These are phyloP conservation scores for Atherinosoma microstoma DNA, from an alignment of 2,797 vertebrate genomes.

Conservation along the genomic window DNA sequence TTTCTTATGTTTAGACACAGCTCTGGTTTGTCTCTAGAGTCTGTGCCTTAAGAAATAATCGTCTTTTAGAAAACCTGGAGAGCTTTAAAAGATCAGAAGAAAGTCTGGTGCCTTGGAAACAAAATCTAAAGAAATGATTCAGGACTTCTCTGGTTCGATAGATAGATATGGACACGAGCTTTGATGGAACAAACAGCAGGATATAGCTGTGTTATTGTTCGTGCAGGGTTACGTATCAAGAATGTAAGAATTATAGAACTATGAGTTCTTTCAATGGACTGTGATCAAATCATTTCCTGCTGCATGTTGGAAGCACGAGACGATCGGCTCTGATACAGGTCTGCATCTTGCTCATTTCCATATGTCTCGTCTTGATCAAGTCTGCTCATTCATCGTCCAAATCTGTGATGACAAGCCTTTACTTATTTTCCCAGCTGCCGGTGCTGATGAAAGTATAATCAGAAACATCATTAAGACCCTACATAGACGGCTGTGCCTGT, in stretches of 20 bases:
- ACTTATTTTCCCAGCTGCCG: slow-evolving; percentile 80
- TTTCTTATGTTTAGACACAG: too few species aligned
- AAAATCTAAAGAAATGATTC: neutral
- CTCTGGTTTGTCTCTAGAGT: too few species aligned
- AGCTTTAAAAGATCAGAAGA: neutral
- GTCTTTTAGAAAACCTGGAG: neutral
- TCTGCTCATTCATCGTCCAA: slow-evolving; percentile 77
- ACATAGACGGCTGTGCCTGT: slow-evolving; percentile 69
- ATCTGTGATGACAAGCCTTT: slow-evolving; percentile 76
- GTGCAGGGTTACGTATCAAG: slow-evolving; percentile 12
- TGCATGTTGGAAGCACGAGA: slow-evolving; percentile 30
- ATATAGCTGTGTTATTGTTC: slow-evolving; percentile 30
- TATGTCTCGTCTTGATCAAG: slow-evolving; percentile 75
- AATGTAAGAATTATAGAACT: slow-evolving; percentile 27
- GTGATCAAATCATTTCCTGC: slow-evolving; percentile 41
- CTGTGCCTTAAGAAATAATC: too few species aligned
- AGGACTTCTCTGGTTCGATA: neutral
- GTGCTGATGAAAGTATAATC: slow-evolving; percentile 78
- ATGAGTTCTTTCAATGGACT: slow-evolving; percentile 27
- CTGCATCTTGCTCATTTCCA: slow-evolving; percentile 72
- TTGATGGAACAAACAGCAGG: slow-evolving; percentile 23
- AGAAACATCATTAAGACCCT: slow-evolving; percentile 82
- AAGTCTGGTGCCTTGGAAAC: neutral
- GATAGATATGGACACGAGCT: slow-evolving; percentile 7
- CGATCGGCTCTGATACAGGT: slow-evolving; percentile 53